Conservation (phyloP, 2,797 vertebrate genomes). For the Semaprochilodus insignis region DNA sequence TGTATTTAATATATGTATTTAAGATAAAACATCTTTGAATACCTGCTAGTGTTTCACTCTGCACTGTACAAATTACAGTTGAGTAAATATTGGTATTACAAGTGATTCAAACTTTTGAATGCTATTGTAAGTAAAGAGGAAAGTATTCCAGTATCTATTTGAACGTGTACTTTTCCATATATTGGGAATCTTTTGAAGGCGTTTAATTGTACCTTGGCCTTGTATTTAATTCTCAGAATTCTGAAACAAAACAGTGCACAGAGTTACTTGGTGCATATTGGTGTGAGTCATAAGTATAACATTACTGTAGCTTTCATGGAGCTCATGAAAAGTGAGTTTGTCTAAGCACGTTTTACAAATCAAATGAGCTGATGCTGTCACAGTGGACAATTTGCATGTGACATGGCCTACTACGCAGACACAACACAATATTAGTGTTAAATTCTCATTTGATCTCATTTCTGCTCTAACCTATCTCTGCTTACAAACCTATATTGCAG, state of each 20-base stretch:
- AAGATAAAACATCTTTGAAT: no score
- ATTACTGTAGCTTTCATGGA: conserved; percentile 46
- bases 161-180: no score
- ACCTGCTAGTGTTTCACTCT: no score
- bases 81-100: no score
- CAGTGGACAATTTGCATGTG: conserved; percentile 65
- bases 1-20: no score
- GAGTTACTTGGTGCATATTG: not conserved
- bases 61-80: no score
- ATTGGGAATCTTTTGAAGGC: no score
- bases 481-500: not conserved
- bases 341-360: conserved; percentile 63
- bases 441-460: not conserved
- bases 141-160: no score
- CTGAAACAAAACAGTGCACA: not conserved
- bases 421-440: conserved; percentile 35
- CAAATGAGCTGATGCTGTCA: conserved; percentile 63
- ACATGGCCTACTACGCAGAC: conserved; percentile 27
- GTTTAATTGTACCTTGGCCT: no score
- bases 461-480: not conserved
- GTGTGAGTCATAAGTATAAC: not conserved
- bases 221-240: not conserved
- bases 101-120: no score
- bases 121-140: no score
- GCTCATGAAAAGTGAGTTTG: conserved; percentile 23